A percentile compares a stretch with the other conserved stretches of the same genome.
Evolutionary conservation across 2,888 invertebrate species (phyloP).

Genomic region (Apodemia mormo): DNA sequence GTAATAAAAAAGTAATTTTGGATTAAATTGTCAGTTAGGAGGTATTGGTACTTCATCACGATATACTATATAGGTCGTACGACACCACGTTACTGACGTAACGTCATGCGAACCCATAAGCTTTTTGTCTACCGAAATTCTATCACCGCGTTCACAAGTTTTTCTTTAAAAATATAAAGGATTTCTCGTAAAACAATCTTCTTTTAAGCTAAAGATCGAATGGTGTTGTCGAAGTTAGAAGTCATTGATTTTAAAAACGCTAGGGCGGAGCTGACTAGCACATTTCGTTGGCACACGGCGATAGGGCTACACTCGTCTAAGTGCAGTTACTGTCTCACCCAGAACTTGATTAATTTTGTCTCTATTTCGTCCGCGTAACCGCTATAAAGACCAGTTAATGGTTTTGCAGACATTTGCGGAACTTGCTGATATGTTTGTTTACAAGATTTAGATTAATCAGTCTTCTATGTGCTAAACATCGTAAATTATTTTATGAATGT

Average conservation of each 20-base stretch:
- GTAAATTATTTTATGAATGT: neutral
- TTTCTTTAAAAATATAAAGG: too few species aligned
- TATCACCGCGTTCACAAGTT: too few species aligned
- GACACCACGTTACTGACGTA: too few species aligned
- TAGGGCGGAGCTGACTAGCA: constrained; percentile 26
- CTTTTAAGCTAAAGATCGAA: too few species aligned
- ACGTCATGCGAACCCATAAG: too few species aligned
- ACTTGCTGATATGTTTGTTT: neutral
- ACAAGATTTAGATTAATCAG: constrained; percentile 1
- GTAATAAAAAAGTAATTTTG: too few species aligned
- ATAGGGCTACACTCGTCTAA: constrained; percentile 51
- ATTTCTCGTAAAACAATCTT: too few species aligned
- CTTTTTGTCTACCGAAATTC: too few species aligned
- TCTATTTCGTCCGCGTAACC: constrained; percentile 41
- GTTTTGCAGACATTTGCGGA: neutral
- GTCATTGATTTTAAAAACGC: neutral
- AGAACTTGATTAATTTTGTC: constrained; percentile 65
- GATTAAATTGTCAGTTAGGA: too few species aligned
- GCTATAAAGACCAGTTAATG: constrained; percentile 12
- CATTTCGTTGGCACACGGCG: constrained; percentile 37
- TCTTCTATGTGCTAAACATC: neutral
- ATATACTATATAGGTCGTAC: too few species aligned
- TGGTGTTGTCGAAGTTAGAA: neutral
- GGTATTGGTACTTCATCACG: too few species aligned
- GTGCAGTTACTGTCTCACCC: constrained; percentile 57